These are phyloP conservation scores for Maniola hyperantus DNA, from an alignment of 2,888 invertebrate species.

Conservation along the genomic window DNA sequence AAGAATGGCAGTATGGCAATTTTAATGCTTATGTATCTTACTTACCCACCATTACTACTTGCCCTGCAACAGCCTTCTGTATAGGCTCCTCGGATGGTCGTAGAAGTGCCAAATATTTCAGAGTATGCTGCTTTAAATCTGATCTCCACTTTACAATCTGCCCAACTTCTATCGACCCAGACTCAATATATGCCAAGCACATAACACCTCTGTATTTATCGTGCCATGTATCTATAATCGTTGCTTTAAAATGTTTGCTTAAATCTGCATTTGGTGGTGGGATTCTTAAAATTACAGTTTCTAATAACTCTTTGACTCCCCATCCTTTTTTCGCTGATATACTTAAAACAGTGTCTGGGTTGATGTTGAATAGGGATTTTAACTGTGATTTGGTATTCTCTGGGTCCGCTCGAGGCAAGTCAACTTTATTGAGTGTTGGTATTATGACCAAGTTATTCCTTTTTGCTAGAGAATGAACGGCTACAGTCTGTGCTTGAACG, in stretches of 20 bases:
- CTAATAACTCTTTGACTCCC: slow-evolving; percentile 89
- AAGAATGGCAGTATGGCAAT: too few relatives aligned
- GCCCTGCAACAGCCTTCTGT: slow-evolving; percentile 90
- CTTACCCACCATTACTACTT: slow-evolving; percentile 93
- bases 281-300: slow-evolving; percentile 89
- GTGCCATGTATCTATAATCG: slow-evolving; percentile 97
- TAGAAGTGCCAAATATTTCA: slow-evolving; percentile 90
- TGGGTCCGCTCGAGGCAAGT: slow-evolving; percentile 95
- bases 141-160: slow-evolving; percentile 88
- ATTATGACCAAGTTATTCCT: slow-evolving; percentile 91
- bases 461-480: slow-evolving; percentile 96
- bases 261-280: slow-evolving; percentile 87
- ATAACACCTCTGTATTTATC: slow-evolving; percentile 93
- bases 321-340: slow-evolving; percentile 97
- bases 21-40: slow-evolving; percentile 32
- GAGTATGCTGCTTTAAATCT: slow-evolving; percentile 88
- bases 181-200: slow-evolving; percentile 88
- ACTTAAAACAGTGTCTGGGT: slow-evolving; percentile 87
- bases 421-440: slow-evolving; percentile 98
- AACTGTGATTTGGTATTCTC: slow-evolving; percentile 91
- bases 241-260: slow-evolving; percentile 86
- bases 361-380: slow-evolving; percentile 90
- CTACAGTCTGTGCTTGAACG: slow-evolving; percentile 98
- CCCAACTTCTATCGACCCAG: slow-evolving; percentile 88
- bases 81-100: slow-evolving; percentile 88